phyloP scores from a whole-genome alignment of 2,888 invertebrate species.

The Tenthredo notha region DNA sequence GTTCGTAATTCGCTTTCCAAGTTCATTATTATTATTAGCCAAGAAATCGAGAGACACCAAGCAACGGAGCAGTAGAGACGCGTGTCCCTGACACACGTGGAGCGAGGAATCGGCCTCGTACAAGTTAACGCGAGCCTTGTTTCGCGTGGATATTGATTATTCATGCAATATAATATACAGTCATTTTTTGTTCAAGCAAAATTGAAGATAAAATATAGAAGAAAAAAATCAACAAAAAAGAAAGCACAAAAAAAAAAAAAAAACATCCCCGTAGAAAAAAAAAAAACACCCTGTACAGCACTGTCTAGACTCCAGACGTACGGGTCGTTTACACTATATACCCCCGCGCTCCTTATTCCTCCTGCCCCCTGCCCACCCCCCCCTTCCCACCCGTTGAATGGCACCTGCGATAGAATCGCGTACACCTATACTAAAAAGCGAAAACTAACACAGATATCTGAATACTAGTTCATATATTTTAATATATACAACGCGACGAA shows the following conservation, averaged over 20 bases:
- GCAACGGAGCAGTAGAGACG: not conserved
- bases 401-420: constrained; percentile 13
- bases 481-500: not conserved
- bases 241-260: not conserved
- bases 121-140: not conserved
- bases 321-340: constrained; percentile 40
- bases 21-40: constrained; percentile 42
- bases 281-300: not conserved
- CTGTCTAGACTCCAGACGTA: constrained; percentile 40
- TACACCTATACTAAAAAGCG: not conserved
- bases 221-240: not conserved
- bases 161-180: not conserved
- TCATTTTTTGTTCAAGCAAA: not conserved
- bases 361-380: too few species aligned
- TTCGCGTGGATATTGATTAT: not conserved
- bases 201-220: not conserved
- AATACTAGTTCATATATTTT: not conserved
- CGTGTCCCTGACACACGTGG: constrained; percentile 43
- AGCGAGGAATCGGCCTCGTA: constrained; percentile 9
- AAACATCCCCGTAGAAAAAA: not conserved
- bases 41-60: not conserved
- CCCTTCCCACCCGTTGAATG: not conserved
- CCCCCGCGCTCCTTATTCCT: not conserved
- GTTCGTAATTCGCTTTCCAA: constrained; percentile 20
- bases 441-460: not conserved